Percentiles rank a stretch among this genome's conserved stretches.
Conservation (phyloP, 2,888 invertebrate genomes). For the Ophion costatus region DNA sequence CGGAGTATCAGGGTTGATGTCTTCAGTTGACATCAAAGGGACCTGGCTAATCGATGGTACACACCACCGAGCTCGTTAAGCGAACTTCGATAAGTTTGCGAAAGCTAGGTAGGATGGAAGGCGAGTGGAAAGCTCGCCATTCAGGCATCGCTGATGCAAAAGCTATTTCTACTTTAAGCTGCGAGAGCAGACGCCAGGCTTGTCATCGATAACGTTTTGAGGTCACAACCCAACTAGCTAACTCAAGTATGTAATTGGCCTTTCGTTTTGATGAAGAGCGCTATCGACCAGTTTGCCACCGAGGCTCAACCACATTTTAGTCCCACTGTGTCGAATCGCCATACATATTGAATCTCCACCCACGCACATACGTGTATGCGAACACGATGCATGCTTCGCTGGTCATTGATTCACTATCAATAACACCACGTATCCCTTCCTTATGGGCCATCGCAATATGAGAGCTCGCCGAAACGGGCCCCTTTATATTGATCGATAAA, state of each 20-base stretch:
- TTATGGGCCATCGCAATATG: background rate
- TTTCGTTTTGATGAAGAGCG: background rate
- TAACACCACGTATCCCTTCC: background rate
- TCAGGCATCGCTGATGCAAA: too few species aligned
- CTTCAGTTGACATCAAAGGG: constrained; percentile 46
- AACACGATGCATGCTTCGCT: too few species aligned
- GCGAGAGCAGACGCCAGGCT: too few species aligned
- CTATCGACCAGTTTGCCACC: background rate
- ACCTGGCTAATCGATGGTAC: constrained; percentile 15
- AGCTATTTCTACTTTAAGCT: too few species aligned
- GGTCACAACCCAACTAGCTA: background rate
- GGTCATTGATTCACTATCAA: too few species aligned
- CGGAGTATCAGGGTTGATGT: background rate
- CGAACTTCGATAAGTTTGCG: constrained; percentile 17
- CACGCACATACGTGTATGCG: too few species aligned
- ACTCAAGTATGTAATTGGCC: background rate
- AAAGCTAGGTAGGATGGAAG: background rate
- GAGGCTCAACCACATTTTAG: too few species aligned
- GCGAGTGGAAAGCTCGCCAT: background rate
- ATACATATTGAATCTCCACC: too few species aligned
- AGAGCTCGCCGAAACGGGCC: background rate
- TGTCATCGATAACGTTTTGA: too few species aligned
- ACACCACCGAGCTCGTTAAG: constrained; percentile 18
- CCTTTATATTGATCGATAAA: constrained; percentile 10
- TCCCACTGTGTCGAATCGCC: too few species aligned